Evolutionary conservation across 2,113 vertebrate species (phyloP), one percentile per base, ranked within the genome.

Genomic region (Rana temporaria): DNA sequence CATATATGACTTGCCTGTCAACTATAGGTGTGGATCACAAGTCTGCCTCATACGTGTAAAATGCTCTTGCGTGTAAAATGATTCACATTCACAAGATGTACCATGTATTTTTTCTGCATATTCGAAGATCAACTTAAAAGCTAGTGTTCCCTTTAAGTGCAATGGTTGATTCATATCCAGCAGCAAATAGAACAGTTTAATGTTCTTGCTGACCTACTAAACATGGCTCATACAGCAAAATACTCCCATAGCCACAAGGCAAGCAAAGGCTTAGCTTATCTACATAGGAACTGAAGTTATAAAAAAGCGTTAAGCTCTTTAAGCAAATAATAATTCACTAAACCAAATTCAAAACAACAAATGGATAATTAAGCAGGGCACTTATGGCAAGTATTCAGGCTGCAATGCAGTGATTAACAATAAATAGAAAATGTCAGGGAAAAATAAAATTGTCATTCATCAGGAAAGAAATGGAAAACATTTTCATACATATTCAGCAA

Each of bases 161-260:
- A 48, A 48, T 48, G 42, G 42, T 12, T 42, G 38, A 42, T 48
- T 48, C 11, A 11, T 26, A 52, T 19, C 14, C 88, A 84, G 85
- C 87, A 87, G 85, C 87, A 90, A 89, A 91, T 90, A 90, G 87
- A 84, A 24, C 79, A 87, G 88, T 87, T 89, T 90, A 91, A 85
- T 84, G 85, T 87, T 91, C 78, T 65, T 48, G 64, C 79, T 81
- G 80, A 87, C 86, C 86, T 85, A 84, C 84, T 86, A 88, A 89
- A 87, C 78, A 76, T 86, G 67, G 66, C 87, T 87, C 75, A 83
- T 63, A 24, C 81, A 85, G 85, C 66, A 89, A 80, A 87, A 85
- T 89, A 88, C 86, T 89, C 85, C 73, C 88, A 86, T 22, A 73
- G 88, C 85, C 88, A 59, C 85, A 86, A 85, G 86, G 85, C 66